A percentile compares a stretch with the other conserved stretches of the same genome.
These are phyloP conservation scores for Seira ritae DNA, from an alignment of 2,888 invertebrate species.

Conservation along the genomic window DNA sequence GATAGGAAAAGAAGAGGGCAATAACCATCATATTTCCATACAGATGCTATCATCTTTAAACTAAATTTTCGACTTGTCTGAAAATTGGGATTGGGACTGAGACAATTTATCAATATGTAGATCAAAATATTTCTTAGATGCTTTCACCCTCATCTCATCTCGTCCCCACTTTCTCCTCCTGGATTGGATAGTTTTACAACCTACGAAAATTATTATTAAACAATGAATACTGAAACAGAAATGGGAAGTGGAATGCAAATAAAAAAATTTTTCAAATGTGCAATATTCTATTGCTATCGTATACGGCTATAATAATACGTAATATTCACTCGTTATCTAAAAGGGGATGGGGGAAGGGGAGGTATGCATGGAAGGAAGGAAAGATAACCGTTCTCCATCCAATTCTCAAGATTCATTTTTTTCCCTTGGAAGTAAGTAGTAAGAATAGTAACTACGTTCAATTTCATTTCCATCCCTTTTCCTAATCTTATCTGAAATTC, in stretches of 20 bases:
- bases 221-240: no score
- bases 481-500: slow-evolving; percentile 20
- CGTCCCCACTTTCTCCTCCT: slow-evolving; percentile 19
- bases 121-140: slow-evolving; percentile 3
- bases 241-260: not conserved
- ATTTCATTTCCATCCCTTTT: slow-evolving; percentile 12
- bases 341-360: not conserved
- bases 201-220: no score
- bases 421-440: no score
- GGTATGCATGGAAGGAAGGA: no score
- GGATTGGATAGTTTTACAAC: not conserved
- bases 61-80: slow-evolving; percentile 9
- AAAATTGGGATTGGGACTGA: not conserved
- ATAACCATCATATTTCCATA: slow-evolving; percentile 65
- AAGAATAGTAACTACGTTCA: not conserved
- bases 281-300: no score
- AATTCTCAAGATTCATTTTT: not conserved
- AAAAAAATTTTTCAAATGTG: not conserved
- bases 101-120: slow-evolving; percentile 22
- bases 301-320: no score
- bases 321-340: not conserved
- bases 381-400: not conserved
- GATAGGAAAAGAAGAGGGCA: slow-evolving; percentile 35
- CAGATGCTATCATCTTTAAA: slow-evolving; percentile 46
- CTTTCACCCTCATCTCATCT: not conserved